Base-by-base conservation (phyloP, 2,113 vertebrate genomes). In the Marcusenius ussheri region DNA sequence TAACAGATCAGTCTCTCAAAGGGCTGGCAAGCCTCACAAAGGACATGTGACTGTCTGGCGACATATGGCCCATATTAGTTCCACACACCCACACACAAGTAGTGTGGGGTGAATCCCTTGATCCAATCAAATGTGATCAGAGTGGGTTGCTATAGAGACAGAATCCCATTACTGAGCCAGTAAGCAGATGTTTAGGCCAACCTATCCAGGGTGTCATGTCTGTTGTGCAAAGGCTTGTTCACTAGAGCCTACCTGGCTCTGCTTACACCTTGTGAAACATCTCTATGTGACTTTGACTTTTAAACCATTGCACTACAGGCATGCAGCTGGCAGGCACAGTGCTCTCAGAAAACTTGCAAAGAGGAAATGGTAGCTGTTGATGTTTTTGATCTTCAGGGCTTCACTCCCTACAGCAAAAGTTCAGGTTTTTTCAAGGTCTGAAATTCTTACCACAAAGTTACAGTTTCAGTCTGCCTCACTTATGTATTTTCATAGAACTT, bases 131-230 rank as follows among this genome's bases (percentile, higher is more conserved):
- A 90, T 89, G 90, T 47, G 24, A 80, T 90, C 66, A 56, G 50
- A 89, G 85, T 90, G 70, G 92, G 94, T 95, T 94, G 91, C 94
- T 88, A 92, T 95, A 93, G 95, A 90, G 91, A 95, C 91, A 9
- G 17, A 77, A 19, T 90, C 88, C 91, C 91, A 91, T 93, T 90
- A 94, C 92, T 94, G 88, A 89, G 94, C 91, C 45, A 47, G 83
- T 84, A n/a, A 94, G 92, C 94, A 95, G 93, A 94, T 94, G 93
- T 89, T 80, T 42, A 42, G 31, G 17, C 35, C 31, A 80, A 19
- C 74, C 74, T 42, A 42, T 80, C 74, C 35, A 19, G 74, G 35
- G 74, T 39, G 17, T 2, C n/a, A 4, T 84, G 42, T 46, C 45
- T 9, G 42, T 45, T 42, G 9, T 47, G 45, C 21, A 47, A 24